These are phyloP conservation scores for Trachelipus rathkii DNA, from an alignment of 1,140 invertebrate species.

Conservation along the genomic window DNA sequence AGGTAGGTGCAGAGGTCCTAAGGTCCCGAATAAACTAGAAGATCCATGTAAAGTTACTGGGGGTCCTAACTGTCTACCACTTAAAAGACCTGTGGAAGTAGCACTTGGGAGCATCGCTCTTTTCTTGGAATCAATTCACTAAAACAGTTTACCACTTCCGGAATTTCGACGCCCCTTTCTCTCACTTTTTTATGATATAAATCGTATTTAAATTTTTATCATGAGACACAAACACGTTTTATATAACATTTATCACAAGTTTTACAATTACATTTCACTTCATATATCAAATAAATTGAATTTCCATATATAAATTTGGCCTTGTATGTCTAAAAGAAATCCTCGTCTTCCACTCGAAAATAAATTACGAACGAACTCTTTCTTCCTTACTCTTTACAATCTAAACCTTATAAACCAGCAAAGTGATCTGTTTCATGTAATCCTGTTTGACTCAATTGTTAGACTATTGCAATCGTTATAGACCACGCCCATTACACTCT, in stretches of 20 bases:
- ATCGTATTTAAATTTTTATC: neutral
- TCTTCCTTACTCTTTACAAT: neutral
- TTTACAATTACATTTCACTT: neutral
- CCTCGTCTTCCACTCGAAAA: neutral
- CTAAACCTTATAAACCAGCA: neutral
- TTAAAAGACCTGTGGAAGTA: neutral
- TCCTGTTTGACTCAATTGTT: neutral
- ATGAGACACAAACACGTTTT: neutral
- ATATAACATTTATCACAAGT: neutral
- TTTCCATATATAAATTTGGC: too few relatives aligned
- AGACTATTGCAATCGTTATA: neutral
- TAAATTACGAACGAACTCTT: neutral
- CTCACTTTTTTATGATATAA: neutral
- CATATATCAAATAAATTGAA: neutral
- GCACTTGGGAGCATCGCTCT: neutral
- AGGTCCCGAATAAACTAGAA: conserved; percentile 4
- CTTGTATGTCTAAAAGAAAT: too few relatives aligned
- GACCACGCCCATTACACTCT: neutral
- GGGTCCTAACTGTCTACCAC: neutral
- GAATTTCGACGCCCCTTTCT: neutral
- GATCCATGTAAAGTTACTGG: neutral
- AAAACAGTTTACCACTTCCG: too few relatives aligned
- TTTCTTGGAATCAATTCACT: neutral
- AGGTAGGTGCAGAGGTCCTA: conserved; percentile 20
- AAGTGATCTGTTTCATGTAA: neutral